These are phyloP conservation scores for Liolophura sinensis DNA, from an alignment of 1,140 invertebrate species.

Conservation along the genomic window DNA sequence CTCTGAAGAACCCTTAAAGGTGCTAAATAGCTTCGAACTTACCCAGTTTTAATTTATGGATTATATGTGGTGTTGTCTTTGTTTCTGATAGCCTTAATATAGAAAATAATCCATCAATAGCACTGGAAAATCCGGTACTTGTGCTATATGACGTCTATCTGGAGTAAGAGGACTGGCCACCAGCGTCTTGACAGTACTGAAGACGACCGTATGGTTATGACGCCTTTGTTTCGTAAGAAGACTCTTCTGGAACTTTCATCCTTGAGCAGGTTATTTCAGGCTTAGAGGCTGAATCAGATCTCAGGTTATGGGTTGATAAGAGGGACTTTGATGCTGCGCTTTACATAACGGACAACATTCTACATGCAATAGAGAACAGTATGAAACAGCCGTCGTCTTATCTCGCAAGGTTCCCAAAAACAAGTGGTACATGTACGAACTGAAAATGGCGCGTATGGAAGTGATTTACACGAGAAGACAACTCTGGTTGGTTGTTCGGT, in stretches of 20 bases:
- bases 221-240: conserved; percentile 31
- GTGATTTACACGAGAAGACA: too few species aligned
- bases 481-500: too few species aligned
- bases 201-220: conserved; percentile 21
- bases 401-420: conserved; percentile 67
- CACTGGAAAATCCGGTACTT: conserved; percentile 36
- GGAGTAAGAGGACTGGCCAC: too few species aligned
- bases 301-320: conserved; percentile 34
- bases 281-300: conserved; percentile 15
- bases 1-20: too few species aligned
- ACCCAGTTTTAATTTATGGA: too few species aligned
- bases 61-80: too few species aligned
- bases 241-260: conserved; percentile 24
- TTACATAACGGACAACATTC: conserved; percentile 65
- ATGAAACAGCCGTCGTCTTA: conserved; percentile 67
- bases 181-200: too few species aligned
- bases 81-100: too few species aligned
- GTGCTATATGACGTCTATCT: conserved; percentile 7
- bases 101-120: too few species aligned
- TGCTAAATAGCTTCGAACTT: too few species aligned
- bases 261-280: conserved; percentile 10
- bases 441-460: conserved; percentile 57
- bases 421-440: conserved; percentile 71
- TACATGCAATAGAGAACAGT: conserved; percentile 66
- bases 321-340: conserved; percentile 36